Base-by-base conservation (phyloP, 2,113 vertebrate species). In the Mesembrinibis cayennensis region DNA sequence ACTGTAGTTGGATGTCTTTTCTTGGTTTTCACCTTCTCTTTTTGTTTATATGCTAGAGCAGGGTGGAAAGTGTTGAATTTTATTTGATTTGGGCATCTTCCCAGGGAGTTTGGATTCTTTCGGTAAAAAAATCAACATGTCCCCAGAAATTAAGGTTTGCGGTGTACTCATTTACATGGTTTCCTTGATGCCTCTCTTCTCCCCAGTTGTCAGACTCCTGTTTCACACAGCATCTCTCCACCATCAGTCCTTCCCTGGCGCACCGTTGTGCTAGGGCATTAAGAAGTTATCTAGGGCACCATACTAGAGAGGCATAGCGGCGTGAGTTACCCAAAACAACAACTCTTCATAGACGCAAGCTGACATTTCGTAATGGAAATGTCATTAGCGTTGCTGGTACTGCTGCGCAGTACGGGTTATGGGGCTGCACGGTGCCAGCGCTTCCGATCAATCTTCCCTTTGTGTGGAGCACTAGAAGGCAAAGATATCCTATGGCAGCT, bases 271-370 rank as follows among this genome's bases (percentile, higher is more conserved):
- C 6, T 52, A 52, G 38, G 53, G 7, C 17, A 38, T 55, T 22
- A 40, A 63, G 47, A 53, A 67, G 6, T 69, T 61, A 11, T 40
- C 34, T 34, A 42, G 38, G 27, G 26, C 13, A 52, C 27, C 11
- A 23, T 15, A 16, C 25, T 16, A 3, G 18, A 80, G 45, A 40
- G 78, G 6, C 2, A 1, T 2, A 30, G 34, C 2, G 8, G 10
- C 42, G n/a, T 38, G 49, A 79, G 47, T 50, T 47, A n/a, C 34
- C 25, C 65, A 29, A 49, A 49, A 36, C 3, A 47, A 22, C 34
- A 74, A 3, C 40, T 66, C 67, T 49, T 80, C 18, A 40, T 5
- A 73, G 40, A 11, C 29, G 30, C 67, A 38, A 55, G 7, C 17
- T 56, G 56, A 40, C 16, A 12, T 7, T 87, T 67, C 18, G 38